Base-by-base conservation (phyloP, 1,140 invertebrate species). In the Aphaenogaster ashmeadi region DNA sequence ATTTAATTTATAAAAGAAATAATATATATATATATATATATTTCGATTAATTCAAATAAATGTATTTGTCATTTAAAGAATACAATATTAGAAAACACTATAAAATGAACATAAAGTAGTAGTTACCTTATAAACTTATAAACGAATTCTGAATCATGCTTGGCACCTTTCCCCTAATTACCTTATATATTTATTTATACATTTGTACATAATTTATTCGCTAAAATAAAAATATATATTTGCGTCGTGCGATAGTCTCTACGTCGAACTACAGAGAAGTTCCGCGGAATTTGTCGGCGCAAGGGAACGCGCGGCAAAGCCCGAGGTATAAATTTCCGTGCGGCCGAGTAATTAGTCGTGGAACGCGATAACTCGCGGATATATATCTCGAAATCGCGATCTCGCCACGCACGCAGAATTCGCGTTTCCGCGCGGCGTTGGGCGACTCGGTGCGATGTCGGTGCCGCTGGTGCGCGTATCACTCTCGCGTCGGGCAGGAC, bases 301-400 rank as follows among this genome's bases (percentile, higher is more conserved):
- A 3, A 38, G 54, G 15, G 21, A 44, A 58, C 36, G 67, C 15
- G 36, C 58, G n/a, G 64, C 21, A 38, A 27, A 18, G 66, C 74
- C 0, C 38, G 72, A 67, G 52, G 86, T 81, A 90, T 90, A 88
- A 79, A 91, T 91, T 84, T 88, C 71, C 83, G 33, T 90, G 83
- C 50, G 52, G 52, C 78, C 86, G 58, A 60, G 67, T 69, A 69
- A 72, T 72, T 83, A 83, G 67, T 72, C 44, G 66, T 21, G 52
- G 21, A 60, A 33, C 38, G 38, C 64, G 64, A 67, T 67, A 74
- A 83, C 52, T 44, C 52, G 78, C 60, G 47, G 56, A 27, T 27
- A 27, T 27, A 38, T 62, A 60, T 44, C 36, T 60, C 74, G 74
- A 15, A 60, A 44, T 77, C 74, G 80, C 75, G 87, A 88, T 88